Evolutionary conservation across 2,888 invertebrate genomes (phyloP).

Genomic region (Stenurella melanura): DNA sequence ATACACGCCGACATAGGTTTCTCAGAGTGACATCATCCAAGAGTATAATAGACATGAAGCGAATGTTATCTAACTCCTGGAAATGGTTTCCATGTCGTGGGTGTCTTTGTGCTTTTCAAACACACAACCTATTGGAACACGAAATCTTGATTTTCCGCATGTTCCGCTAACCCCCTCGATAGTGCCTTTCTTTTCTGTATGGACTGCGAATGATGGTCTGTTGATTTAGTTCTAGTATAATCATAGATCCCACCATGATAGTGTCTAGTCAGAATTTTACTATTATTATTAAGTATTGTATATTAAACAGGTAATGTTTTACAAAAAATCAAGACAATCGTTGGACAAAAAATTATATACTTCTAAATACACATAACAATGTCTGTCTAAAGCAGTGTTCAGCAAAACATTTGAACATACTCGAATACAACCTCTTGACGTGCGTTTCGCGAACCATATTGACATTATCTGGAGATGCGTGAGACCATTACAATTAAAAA

Average conservation of each 20-base stretch:
- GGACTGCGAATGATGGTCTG: background rate
- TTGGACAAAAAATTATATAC: no score
- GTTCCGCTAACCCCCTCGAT: background rate
- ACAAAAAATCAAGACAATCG: no score
- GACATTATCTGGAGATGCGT: no score
- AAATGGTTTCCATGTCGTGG: background rate
- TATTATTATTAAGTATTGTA: no score
- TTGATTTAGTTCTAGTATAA: background rate
- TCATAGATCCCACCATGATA: background rate
- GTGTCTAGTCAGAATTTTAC: background rate
- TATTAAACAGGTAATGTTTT: no score
- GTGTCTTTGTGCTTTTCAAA: background rate
- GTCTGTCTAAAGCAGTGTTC: no score
- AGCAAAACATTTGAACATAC: no score
- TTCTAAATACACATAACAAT: no score
- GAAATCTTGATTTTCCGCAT: background rate
- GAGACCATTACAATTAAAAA: no score
- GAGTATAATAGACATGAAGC: background rate
- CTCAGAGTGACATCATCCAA: slow-evolving; percentile 7
- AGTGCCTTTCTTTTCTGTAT: background rate
- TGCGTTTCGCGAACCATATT: no score
- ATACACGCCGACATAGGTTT: slow-evolving; percentile 3
- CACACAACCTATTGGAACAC: background rate
- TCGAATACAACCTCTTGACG: no score
- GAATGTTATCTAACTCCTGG: slow-evolving; percentile 7